These are phyloP conservation scores for Cyrtodaria siliqua DNA, from an alignment of 2,888 invertebrate species.

Conservation along the genomic window DNA sequence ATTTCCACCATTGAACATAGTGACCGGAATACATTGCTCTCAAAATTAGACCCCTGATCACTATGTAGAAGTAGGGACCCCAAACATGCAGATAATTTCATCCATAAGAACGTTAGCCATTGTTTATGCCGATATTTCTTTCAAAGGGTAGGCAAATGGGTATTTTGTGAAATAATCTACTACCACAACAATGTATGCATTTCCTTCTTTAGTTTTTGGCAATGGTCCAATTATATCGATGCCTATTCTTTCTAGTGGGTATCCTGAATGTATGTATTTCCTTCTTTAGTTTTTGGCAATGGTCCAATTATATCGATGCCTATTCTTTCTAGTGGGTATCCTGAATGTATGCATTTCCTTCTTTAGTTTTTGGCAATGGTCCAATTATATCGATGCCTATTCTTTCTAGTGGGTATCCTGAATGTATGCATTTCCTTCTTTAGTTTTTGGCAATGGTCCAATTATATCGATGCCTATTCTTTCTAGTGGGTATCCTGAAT, in stretches of 20 bases:
- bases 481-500: constrained; percentile 21
- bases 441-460: constrained; percentile 13
- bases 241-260: constrained; percentile 22
- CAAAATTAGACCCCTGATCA: constrained; percentile 15
- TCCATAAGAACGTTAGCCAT: constrained; percentile 11
- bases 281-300: constrained; percentile 6
- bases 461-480: constrained; percentile 21
- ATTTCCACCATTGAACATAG: constrained; percentile 1
- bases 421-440: constrained; percentile 1
- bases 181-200: constrained; percentile 5
- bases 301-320: constrained; percentile 17
- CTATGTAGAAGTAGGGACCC: not conserved
- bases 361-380: constrained; percentile 7
- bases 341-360: constrained; percentile 7
- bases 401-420: constrained; percentile 21
- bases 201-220: constrained; percentile 5
- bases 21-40: not conserved
- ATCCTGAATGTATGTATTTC: not conserved
- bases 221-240: constrained; percentile 16
- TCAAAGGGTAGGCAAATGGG: not conserved
- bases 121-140: constrained; percentile 7
- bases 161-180: constrained; percentile 19
- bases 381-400: constrained; percentile 21
- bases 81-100: constrained; percentile 14
- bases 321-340: constrained; percentile 23